Evolutionary conservation across 1,140 invertebrate genomes (phyloP), one percentile per base, ranked within the genome.

Genomic region (Brachionus sp.): DNA sequence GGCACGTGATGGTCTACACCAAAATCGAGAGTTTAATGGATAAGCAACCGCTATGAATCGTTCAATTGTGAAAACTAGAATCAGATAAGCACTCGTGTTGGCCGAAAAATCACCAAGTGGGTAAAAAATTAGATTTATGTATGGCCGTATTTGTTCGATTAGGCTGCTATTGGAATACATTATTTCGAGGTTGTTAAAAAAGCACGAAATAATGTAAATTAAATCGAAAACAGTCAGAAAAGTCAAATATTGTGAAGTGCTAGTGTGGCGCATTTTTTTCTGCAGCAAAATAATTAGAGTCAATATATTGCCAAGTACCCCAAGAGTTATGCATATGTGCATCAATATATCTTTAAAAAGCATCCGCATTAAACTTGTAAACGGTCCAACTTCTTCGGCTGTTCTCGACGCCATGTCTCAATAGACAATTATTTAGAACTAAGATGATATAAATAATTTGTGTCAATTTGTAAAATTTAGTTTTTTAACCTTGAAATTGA

Each of bases 1-100:
- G 12, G 78, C 39, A 25, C 64, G 53, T 13, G 50, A 64, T n/a
- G 53, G 50, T 46, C 50, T 64, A 19, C 50, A 82, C 78, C 78
- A 82, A 35, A 33, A 44, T 12, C 19, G 37, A 6, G 50, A 64
- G 25, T 42, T 62, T 16, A 82, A 46, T 13, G 78, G 78, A 66
- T 82, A 68, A 19, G 78, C 53, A 3, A 82, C 53, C 7, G 78
- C 78, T n/a, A 82, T 35, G 4, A 35, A 82, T 19, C 78, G 53
- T 46, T 82, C 78, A 29, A 82, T 25, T 6, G 78, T 82, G 29
- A 82, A 82, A 16, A 46, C 19, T 13, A 82, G 29, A 37, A 62
- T 82, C 23, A 82, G 6, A 16, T 62, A 82, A 66, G 42, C 78
- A 46, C 78, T 82, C 25, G 78, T 64, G 62, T 82, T 82, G 10